Conservation (phyloP, 2,113 vertebrate genomes). For the Bagarius yarrelli region DNA sequence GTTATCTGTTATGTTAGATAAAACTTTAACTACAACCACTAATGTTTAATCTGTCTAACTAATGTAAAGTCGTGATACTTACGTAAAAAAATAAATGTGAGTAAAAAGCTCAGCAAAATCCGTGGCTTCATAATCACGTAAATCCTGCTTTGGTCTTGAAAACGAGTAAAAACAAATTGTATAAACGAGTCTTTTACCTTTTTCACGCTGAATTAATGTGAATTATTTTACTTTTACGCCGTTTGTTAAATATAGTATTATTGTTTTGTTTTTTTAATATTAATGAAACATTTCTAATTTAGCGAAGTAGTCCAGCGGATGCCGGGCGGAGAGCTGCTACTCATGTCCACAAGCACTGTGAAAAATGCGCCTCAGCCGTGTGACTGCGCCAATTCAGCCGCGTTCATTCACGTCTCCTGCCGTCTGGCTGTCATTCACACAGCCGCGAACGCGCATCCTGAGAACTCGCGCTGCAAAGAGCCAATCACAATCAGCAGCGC, state of each 20-base stretch:
- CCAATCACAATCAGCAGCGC: conserved; percentile 9
- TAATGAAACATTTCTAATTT: conserved; percentile 55
- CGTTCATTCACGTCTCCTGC: conserved; percentile 59
- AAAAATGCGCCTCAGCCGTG: conserved; percentile 33
- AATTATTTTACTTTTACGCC: too few relatives aligned
- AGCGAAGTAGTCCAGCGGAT: conserved; percentile 35
- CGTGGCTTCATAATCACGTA: conserved; percentile 63
- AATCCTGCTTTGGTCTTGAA: conserved; percentile 43
- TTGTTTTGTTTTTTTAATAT: neutral
- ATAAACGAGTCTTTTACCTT: conserved; percentile 42
- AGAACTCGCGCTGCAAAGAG: neutral
- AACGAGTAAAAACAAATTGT: conserved; percentile 24
- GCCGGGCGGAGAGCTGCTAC: conserved; percentile 55
- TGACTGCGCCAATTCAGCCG: conserved; percentile 23
- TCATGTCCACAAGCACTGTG: conserved; percentile 59
- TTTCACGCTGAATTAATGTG: neutral
- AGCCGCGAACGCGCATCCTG: neutral
- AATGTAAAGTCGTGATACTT: conserved; percentile 55
- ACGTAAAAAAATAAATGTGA: conserved; percentile 60
- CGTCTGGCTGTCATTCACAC: conserved; percentile 43
- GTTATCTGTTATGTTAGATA: neutral
- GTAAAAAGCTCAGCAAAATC: conserved; percentile 54
- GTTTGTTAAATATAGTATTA: neutral
- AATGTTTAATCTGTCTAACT: neutral
- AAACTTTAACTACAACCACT: neutral